Evolutionary conservation across 1,140 invertebrate species (phyloP).

Genomic region (Neodiprion fabricii): DNA sequence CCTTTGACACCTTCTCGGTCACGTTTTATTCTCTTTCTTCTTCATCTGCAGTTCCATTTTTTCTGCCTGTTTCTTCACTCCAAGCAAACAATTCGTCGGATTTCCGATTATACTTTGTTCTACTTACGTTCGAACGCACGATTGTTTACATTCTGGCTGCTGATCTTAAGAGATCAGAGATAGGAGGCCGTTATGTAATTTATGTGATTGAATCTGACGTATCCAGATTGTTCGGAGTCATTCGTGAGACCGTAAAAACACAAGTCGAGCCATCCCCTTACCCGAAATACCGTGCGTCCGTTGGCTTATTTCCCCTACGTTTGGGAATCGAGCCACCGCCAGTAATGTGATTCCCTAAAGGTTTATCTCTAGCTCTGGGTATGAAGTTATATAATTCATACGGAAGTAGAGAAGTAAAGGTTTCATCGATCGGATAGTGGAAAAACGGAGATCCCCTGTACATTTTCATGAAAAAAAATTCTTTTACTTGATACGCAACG

Average conservation of each 20-base stretch:
- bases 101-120: too few species aligned
- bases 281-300: background rate
- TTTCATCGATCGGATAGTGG: too few species aligned
- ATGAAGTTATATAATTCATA: too few species aligned
- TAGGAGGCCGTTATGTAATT: background rate
- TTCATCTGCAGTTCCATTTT: too few species aligned
- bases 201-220: constrained; percentile 5
- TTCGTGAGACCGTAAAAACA: background rate
- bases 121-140: background rate
- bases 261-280: background rate
- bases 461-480: too few species aligned
- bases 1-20: too few species aligned
- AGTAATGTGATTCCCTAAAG: background rate
- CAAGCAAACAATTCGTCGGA: too few species aligned
- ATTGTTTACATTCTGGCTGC: background rate
- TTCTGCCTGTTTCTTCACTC: too few species aligned
- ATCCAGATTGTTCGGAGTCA: background rate
- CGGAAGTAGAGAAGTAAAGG: too few species aligned
- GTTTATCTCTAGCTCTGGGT: background rate
- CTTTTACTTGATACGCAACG: too few species aligned
- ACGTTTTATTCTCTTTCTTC: too few species aligned
- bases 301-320: background rate
- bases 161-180: constrained; percentile 1
- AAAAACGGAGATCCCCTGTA: too few species aligned
- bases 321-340: background rate